Base-by-base conservation (phyloP, 2,888 invertebrate species). In the Rhagium mordax region DNA sequence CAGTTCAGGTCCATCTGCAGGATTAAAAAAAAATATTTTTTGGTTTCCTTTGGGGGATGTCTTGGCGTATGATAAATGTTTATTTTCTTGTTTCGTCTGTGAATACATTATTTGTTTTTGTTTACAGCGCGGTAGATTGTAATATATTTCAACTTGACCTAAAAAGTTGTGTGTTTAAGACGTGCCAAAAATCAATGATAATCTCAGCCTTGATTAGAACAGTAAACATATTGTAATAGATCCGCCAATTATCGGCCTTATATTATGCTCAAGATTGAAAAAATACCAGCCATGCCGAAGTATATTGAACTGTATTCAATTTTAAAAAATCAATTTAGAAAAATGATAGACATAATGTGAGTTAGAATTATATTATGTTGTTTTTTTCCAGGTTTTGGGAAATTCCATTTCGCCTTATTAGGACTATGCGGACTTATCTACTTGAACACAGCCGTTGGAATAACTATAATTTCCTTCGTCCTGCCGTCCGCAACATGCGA, bases 401-500 rank as follows among this genome's bases (percentile, higher is more conserved):
- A 92, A 85, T 96, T 96, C 88, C 96, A 96, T 86, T 92, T 93
- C 85, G 90, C 92, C 81, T 89, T 96, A 79, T 88, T 95, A 86
- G 90, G 93, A 71, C 88, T 96, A 87, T 93, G 94, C 82, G 95
- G 95, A 20, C 89, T 95, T 84, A 95, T 96, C 77, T 95, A 95
- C 86, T 89, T 95, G 79, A 95, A 95, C 89, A 95, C 95, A 57
- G 95, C 96, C 69, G 91, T 96, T 78, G 95, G 94, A 33, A 93
- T 94, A 82, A 93, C 94, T 62, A 94, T 93, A 79, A 91, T 96
- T 75, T 95, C 95, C 53, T 95, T 96, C 85, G 93, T 96, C 71
- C 88, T 96, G 72, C 96, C 96, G 4, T 92, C 95, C 3, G 96
- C 95, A 61, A 93, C 94, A 85, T 95, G 95, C 88, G 95, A 95